phyloP scores from a whole-genome alignment of 1,140 invertebrate species.

The Antheraea pernyi region DNA sequence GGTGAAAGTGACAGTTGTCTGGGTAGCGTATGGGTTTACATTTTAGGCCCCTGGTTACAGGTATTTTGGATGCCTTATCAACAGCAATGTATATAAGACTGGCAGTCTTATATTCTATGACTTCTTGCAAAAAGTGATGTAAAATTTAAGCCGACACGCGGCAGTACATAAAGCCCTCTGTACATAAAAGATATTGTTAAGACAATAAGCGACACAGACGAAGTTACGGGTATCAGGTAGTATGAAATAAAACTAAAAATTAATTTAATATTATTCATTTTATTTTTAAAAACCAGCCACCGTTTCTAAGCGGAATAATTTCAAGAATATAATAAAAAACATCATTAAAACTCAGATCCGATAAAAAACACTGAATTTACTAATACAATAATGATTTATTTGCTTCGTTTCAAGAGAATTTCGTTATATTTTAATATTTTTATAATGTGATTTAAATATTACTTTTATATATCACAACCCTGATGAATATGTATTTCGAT shows the following conservation, averaged over 20 bases:
- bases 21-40: too few species aligned
- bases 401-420: not conserved
- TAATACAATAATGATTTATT: not conserved
- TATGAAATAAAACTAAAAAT: not conserved
- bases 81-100: too few species aligned
- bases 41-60: too few species aligned
- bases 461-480: not conserved
- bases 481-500: not conserved
- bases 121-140: too few species aligned
- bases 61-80: too few species aligned
- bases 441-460: not conserved
- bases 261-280: not conserved
- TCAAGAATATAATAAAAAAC: conserved; percentile 8
- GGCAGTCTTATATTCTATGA: too few species aligned
- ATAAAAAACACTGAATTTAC: not conserved
- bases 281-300: conserved; percentile 26
- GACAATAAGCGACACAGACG: too few species aligned
- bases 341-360: conserved; percentile 6
- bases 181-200: too few species aligned
- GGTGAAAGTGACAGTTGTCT: too few species aligned
- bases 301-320: conserved; percentile 20
- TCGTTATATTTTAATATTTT: not conserved
- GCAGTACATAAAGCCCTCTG: too few species aligned
- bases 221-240: too few species aligned
- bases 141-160: too few species aligned